phyloP scores from a whole-genome alignment of 1,140 invertebrate genomes.

The Eupristina koningsbergeri region DNA sequence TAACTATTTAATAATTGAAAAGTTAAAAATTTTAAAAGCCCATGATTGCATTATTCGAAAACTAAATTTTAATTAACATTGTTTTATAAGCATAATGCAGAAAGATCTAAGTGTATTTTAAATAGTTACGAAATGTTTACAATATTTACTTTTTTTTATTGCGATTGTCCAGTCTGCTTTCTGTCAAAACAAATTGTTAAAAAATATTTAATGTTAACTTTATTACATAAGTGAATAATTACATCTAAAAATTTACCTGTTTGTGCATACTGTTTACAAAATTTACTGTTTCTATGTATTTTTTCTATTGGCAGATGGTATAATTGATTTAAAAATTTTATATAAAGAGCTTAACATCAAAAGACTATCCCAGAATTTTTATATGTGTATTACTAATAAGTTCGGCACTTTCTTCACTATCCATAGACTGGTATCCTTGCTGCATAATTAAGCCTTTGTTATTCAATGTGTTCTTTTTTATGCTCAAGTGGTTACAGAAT shows the following conservation, averaged over 20 bases:
- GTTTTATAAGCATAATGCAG: conserved; percentile 43
- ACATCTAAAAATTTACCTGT: conserved; percentile 25
- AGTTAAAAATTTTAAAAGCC: conserved; percentile 36
- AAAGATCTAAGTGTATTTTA: conserved; percentile 52
- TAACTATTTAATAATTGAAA: conserved; percentile 26
- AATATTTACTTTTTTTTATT: conserved; percentile 31
- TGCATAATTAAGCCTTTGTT: conserved; percentile 62
- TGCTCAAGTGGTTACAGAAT: conserved; percentile 56
- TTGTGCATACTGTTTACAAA: conserved; percentile 26
- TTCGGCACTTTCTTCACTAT: conserved; percentile 68
- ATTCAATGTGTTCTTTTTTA: conserved; percentile 54
- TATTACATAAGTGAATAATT: neutral
- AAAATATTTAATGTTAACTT: neutral
- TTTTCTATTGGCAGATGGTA: neutral
- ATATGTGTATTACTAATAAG: conserved; percentile 60
- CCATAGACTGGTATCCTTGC: conserved; percentile 71
- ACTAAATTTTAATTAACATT: conserved; percentile 25
- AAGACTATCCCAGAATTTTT: conserved; percentile 40
- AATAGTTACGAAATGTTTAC: conserved; percentile 36
- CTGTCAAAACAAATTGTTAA: conserved; percentile 16
- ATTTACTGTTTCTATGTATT: conserved; percentile 29
- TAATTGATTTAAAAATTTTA: conserved; percentile 38
- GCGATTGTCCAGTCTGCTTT: conserved; percentile 45
- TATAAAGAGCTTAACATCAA: conserved; percentile 47
- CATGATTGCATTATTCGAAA: neutral